Base-by-base conservation (phyloP, 2,888 invertebrate species). In the Perizoma affinitatum region DNA sequence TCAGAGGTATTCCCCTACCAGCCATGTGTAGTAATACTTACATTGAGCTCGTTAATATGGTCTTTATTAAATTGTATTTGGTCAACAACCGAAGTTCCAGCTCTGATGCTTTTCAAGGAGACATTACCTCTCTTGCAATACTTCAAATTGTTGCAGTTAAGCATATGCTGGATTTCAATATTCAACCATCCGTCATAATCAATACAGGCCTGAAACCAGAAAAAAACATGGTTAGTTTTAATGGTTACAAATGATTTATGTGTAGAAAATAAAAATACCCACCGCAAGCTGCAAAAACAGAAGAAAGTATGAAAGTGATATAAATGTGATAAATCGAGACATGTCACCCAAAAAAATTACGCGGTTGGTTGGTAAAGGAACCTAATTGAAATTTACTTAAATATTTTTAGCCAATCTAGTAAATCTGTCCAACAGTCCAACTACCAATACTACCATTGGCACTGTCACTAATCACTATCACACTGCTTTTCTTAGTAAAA, bases 171-270 rank as follows among this genome's bases (percentile, higher is more conserved):
- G 63, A 97, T 85, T 79, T 95, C 94, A 69, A 96, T 93, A 64
- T 94, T 94, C 22, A 96, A 81, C 94, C 95, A 95, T 38, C 96
- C 95, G 84, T 96, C 96, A 74, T 95, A 95, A 75, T 96, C 96
- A 65, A 96, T 82, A 58, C 84, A 79, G 40, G 69, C 60, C 92
- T 92, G 72, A 66, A 84, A 84, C 55, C 46, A n/a, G 22, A 44
- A 6, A n/a, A 38, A 8, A 11, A 34, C 11, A 36, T n/a, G 2
- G 35, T 11, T 11, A 22, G 8, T 6, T 22, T 2, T 22, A 44
- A 5, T 22, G 5, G 11, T 11, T 7, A 11, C 10, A 11, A 5
- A 22, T 22, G 1, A 22, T 42, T 5, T 42, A 22, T 22, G 46
- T 52, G 11, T 36, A 65, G 5, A 22, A 7, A 40, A 46, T 33